A percentile compares a stretch with the other conserved stretches of the same genome.
These are phyloP conservation scores for Alcis repandata DNA, from an alignment of 2,888 invertebrate species.

Conservation along the genomic window DNA sequence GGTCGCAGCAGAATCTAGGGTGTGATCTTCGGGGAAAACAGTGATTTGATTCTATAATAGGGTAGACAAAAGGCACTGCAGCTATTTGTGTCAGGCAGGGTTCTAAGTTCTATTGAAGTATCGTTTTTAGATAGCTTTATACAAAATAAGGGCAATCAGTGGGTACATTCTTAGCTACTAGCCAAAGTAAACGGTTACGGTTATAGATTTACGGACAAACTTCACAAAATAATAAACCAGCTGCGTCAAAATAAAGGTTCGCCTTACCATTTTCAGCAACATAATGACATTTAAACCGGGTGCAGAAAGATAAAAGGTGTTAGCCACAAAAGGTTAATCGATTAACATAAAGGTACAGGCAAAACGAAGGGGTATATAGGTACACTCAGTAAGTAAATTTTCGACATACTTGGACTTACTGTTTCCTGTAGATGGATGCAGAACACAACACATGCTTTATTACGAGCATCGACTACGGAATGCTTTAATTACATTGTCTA, in stretches of 20 bases:
- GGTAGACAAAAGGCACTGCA: constrained; percentile 27
- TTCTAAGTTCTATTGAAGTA: constrained; percentile 48
- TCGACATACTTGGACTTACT: constrained; percentile 89
- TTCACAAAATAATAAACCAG: constrained; percentile 58
- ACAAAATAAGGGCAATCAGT: constrained; percentile 17
- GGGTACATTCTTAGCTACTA: constrained; percentile 40
- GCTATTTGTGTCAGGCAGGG: constrained; percentile 50
- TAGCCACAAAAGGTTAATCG: constrained; percentile 83
- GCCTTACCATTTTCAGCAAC: constrained; percentile 68
- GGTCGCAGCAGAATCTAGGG: constrained; percentile 15
- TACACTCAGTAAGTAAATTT: constrained; percentile 69
- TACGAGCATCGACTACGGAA: constrained; percentile 75
- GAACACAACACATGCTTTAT: constrained; percentile 86
- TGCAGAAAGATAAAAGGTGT: constrained; percentile 73
- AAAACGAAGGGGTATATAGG: constrained; percentile 59
- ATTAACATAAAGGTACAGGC: constrained; percentile 74
- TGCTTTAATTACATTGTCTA: constrained; percentile 59
- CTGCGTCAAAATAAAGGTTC: constrained; percentile 47
- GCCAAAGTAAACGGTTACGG: constrained; percentile 39
- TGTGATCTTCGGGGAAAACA: constrained; percentile 5
- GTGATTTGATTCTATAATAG: constrained; percentile 14
- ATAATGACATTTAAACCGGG: constrained; percentile 57
- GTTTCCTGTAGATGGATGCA: constrained; percentile 90
- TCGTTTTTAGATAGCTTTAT: constrained; percentile 37
- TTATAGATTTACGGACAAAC: constrained; percentile 45